Evolutionary conservation across 2,113 vertebrate species (phyloP), one percentile per base, ranked within the genome.

Genomic region (Actenoides hombroni): DNA sequence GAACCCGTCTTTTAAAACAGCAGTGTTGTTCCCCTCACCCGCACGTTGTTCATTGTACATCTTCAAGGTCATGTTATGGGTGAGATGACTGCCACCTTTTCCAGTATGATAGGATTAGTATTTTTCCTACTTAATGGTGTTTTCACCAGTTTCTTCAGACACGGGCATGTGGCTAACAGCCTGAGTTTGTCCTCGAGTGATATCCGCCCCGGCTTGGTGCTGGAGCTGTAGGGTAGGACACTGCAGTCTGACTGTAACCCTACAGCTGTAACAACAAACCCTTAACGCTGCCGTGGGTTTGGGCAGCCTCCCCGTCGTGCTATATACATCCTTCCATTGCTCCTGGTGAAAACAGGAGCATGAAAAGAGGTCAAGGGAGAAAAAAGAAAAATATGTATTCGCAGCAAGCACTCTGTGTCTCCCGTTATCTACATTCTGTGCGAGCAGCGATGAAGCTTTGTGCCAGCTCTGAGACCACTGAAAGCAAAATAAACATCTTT

Each of bases 401-500:
- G 1, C 82, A 85, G 85, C 85, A 65, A 88, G 88, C 71, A 8
- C 60, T 86, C 13, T 35, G 42, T 75, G 54, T 76, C 86, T 83
- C 83, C 71, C 81, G 60, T 81, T 95, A 65, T 75, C 92, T 89
- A 61, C 63, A 87, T 91, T 88, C 89, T 65, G 56, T 61, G 74
- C 40, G 20, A 82, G 70, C 86, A 46, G 76, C 0, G 0, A 29
- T 54, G 63, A 57, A 93, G 88, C 68, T 83, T 67, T 23, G 5
- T 64, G 48, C 95, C 73, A 69, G 77, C 88, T 64, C 83, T 8
- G n/a, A 88, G 94, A 78, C 78, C 79, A 28, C 88, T 51, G 65
- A 78, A 87, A 95, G 83, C 94, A 96, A 97, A 96, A 95, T 68
- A 96, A 95, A 95, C 96, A 93, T 94, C 75, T 90, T 61, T 86